These are phyloP conservation scores for Drosophila guanche DNA, from an alignment of 1,140 invertebrate genomes.

Conservation along the genomic window DNA sequence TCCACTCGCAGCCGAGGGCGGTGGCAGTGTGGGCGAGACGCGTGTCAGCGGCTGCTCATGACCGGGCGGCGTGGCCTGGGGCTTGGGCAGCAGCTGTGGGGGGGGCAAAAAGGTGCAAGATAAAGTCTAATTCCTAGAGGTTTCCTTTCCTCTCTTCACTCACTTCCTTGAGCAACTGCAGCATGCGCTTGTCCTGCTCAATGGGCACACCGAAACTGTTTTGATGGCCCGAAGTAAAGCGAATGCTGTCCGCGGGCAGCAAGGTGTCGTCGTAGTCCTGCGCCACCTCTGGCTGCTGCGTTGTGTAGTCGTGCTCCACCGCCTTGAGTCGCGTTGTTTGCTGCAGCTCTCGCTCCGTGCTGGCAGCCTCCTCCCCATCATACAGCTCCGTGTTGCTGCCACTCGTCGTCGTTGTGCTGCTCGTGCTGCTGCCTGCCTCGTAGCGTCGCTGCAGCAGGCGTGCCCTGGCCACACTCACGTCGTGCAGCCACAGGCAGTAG, in stretches of 20 bases:
- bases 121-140: neutral
- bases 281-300: constrained; percentile 23
- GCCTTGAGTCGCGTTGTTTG: constrained; percentile 65
- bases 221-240: constrained; percentile 86
- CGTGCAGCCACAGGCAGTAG: constrained; percentile 79
- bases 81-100: constrained; percentile 65
- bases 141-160: constrained; percentile 22
- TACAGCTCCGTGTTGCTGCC: constrained; percentile 18
- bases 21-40: constrained; percentile 86
- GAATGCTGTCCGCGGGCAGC: constrained; percentile 75
- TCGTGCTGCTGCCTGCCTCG: constrained; percentile 38
- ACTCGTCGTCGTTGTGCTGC: too few relatives aligned
- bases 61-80: constrained; percentile 75
- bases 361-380: constrained; percentile 38
- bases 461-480: constrained; percentile 73
- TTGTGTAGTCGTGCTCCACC: constrained; percentile 33
- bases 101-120: neutral
- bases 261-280: constrained; percentile 62
- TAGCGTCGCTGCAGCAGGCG: constrained; percentile 67
- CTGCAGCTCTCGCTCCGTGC: constrained; percentile 36
- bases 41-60: constrained; percentile 84
- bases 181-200: constrained; percentile 85
- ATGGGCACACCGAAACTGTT: constrained; percentile 86
- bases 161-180: constrained; percentile 82
- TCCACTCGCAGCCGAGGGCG: constrained; percentile 60